Percentiles rank a stretch among this genome's conserved stretches.
Conservation (phyloP, 2,113 vertebrate genomes). For the Phaethornis superciliosus region DNA sequence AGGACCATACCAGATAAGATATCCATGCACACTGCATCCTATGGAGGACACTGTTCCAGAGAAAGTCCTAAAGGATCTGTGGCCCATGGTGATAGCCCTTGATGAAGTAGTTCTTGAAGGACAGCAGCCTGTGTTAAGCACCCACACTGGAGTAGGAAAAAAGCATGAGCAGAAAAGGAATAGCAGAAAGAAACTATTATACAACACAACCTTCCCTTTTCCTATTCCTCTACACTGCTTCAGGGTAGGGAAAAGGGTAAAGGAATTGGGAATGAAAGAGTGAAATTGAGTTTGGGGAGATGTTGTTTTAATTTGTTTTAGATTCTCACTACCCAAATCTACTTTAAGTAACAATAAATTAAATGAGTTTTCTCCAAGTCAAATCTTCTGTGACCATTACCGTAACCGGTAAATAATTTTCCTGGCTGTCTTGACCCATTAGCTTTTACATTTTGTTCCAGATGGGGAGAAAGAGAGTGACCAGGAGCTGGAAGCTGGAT, state of each 20-base stretch:
- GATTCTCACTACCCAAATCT: not conserved
- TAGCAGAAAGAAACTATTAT: not conserved
- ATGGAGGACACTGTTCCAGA: accelerated
- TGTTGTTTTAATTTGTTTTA: not conserved
- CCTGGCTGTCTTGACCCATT: not conserved
- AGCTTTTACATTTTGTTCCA: not conserved
- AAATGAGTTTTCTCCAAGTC: not conserved
- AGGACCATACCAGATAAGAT: accelerated
- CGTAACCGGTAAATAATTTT: not conserved
- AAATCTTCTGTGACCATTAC: not conserved
- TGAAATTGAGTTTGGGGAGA: not conserved
- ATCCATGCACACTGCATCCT: not conserved
- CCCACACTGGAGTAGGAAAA: not conserved
- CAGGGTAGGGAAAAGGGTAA: not conserved
- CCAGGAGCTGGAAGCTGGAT: not conserved
- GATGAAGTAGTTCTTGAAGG: not conserved
- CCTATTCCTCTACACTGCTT: accelerated
- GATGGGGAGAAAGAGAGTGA: not conserved
- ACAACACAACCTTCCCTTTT: not conserved
- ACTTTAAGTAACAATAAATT: not conserved
- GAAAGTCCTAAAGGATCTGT: not conserved
- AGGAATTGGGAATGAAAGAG: not conserved
- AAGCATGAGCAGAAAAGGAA: not conserved
- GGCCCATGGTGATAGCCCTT: not conserved
- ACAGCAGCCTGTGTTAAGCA: not conserved